Conservation (phyloP, 2,888 invertebrate genomes). For the Argyra leucocephala region DNA sequence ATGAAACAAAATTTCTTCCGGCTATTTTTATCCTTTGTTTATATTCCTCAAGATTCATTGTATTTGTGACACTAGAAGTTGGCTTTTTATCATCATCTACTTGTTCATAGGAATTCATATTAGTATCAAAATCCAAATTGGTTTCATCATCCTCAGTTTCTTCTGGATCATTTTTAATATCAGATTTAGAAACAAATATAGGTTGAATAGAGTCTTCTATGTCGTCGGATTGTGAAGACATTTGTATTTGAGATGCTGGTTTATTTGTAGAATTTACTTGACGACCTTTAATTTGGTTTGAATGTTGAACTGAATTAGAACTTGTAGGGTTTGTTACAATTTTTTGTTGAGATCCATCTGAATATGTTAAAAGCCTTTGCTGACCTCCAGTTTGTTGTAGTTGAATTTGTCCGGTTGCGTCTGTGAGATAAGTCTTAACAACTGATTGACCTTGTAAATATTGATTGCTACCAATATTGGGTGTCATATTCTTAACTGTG, state of each 20-base stretch:
- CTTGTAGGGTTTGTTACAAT: slow-evolving; percentile 15
- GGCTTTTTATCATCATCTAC: slow-evolving; percentile 15
- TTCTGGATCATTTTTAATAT: neutral
- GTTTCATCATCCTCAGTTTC: neutral
- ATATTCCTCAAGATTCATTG: slow-evolving; percentile 18
- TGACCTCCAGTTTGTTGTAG: slow-evolving; percentile 18
- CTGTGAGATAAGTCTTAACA: slow-evolving; percentile 28
- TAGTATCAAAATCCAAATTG: neutral
- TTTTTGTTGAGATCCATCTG: slow-evolving; percentile 26
- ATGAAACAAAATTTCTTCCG: slow-evolving; percentile 30
- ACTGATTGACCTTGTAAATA: slow-evolving; percentile 20
- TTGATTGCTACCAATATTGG: neutral
- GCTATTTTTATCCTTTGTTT: slow-evolving; percentile 32
- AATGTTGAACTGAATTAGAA: slow-evolving; percentile 23
- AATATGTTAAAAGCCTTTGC: slow-evolving; percentile 27
- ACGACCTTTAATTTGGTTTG: slow-evolving; percentile 16
- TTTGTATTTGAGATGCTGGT: slow-evolving; percentile 14
- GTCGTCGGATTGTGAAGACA: slow-evolving; percentile 27
- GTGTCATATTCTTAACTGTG: slow-evolving; percentile 4
- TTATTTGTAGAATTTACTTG: slow-evolving; percentile 18
- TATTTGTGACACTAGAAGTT: slow-evolving; percentile 13
- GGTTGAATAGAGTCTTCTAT: slow-evolving; percentile 42
- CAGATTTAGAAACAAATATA: slow-evolving; percentile 29
- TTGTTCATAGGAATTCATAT: neutral
- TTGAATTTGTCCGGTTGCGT: slow-evolving; percentile 28